These are phyloP conservation scores for Rhodinocichla rosea DNA, from an alignment of 2,113 vertebrate genomes.

Conservation along the genomic window DNA sequence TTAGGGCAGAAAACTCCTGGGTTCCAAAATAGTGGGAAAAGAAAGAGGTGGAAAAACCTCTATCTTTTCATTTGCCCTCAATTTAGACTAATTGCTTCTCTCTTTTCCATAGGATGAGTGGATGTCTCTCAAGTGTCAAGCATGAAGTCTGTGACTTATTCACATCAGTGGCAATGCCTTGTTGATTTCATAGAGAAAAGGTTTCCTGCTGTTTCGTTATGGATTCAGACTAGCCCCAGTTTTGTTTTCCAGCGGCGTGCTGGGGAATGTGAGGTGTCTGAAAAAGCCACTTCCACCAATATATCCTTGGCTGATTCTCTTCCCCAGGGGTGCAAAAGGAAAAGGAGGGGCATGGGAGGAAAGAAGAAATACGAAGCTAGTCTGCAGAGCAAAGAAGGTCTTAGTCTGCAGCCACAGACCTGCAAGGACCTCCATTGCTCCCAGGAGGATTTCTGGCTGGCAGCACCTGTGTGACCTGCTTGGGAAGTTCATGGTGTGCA, in stretches of 20 bases:
- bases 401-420: not conserved
- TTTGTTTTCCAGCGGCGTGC: not conserved
- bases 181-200: not conserved
- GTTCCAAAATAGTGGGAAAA: not conserved
- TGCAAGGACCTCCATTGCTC: accelerated
- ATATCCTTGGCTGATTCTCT: not conserved
- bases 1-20: not conserved
- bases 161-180: not conserved
- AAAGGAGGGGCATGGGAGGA: not conserved
- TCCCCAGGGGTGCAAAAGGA: not conserved
- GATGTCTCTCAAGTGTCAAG: not conserved
- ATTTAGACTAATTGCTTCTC: not conserved
- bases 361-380: not conserved
- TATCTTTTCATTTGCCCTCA: not conserved
- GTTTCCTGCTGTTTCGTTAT: not conserved
- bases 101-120: not conserved
- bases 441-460: not conserved
- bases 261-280: not conserved
- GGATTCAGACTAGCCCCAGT: not conserved
- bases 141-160: not conserved
- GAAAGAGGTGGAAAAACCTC: not conserved
- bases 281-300: constrained; percentile 5
- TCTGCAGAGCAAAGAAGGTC: not conserved
- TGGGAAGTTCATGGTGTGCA: not conserved
- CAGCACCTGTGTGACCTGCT: not conserved